phyloP scores from a whole-genome alignment of 2,797 vertebrate genomes.

The Anabas testudineus region DNA sequence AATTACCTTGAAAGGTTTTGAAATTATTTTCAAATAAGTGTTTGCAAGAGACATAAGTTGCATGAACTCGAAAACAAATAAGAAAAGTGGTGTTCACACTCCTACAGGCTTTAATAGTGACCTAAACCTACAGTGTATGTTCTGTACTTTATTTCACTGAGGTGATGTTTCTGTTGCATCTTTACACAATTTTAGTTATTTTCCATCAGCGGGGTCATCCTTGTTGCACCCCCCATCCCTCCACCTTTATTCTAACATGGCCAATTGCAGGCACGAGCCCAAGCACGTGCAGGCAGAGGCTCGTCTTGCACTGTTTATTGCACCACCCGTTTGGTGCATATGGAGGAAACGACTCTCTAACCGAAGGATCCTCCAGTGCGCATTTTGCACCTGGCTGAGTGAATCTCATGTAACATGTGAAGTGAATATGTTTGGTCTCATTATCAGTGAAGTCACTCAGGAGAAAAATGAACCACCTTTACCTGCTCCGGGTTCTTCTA shows the following conservation, averaged over 20 bases:
- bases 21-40: too few relatives aligned
- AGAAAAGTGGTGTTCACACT: too few relatives aligned
- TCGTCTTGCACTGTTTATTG: conserved; percentile 58
- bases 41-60: too few relatives aligned
- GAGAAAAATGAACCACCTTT: background rate
- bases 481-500: background rate
- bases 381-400: background rate
- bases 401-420: fast-evolving
- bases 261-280: conserved; percentile 75
- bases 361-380: background rate
- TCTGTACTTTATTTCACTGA: background rate
- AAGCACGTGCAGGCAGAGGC: conserved; percentile 75
- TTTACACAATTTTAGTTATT: background rate
- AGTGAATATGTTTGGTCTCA: background rate
- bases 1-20: too few relatives aligned
- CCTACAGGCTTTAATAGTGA: background rate
- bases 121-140: background rate
- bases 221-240: too few relatives aligned
- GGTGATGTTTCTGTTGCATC: background rate
- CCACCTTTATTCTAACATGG: conserved; percentile 25
- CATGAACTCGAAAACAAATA: too few relatives aligned
- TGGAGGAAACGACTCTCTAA: conserved; percentile 36
- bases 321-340: conserved; percentile 63
- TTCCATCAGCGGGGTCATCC: conserved; percentile 31
- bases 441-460: background rate